Conservation (phyloP, 2,888 invertebrate species). For the Chalcis sispes region DNA sequence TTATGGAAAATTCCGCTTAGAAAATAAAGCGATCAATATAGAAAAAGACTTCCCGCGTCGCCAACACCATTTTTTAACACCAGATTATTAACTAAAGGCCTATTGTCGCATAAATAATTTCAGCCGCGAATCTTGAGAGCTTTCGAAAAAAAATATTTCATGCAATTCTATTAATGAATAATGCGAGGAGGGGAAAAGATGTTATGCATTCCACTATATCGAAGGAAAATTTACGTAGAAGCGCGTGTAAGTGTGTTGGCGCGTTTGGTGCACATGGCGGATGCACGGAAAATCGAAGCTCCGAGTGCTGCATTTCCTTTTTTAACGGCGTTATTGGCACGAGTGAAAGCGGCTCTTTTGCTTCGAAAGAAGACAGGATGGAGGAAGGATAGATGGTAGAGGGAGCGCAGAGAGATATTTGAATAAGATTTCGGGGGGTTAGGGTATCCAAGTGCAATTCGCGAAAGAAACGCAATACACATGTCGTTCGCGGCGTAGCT, state of each 20-base stretch:
- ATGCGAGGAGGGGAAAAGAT: background rate
- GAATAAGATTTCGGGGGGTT: constrained; percentile 8
- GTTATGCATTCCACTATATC: background rate
- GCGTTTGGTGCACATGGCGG: too few relatives aligned
- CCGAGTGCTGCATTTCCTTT: constrained; percentile 1
- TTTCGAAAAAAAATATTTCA: too few relatives aligned
- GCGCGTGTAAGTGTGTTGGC: too few relatives aligned
- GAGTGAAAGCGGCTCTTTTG: constrained; percentile 28
- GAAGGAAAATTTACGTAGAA: too few relatives aligned
- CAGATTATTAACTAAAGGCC: background rate
- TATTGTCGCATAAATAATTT: constrained; percentile 1
- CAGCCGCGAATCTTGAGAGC: constrained; percentile 11
- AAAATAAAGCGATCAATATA: too few relatives aligned
- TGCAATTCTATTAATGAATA: background rate
- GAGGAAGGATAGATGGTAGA: too few relatives aligned
- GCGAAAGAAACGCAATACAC: constrained; percentile 46
- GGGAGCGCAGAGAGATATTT: constrained; percentile 12
- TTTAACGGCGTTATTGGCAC: constrained; percentile 29
- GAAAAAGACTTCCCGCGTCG: too few relatives aligned
- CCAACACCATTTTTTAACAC: too few relatives aligned
- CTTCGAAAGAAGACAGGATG: background rate
- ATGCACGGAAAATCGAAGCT: too few relatives aligned
- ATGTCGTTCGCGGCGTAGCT: background rate
- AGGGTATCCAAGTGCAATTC: constrained; percentile 17
- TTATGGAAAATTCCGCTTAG: too few relatives aligned